These are phyloP conservation scores for Australoheros facetus DNA, from an alignment of 2,797 vertebrate genomes.

Conservation along the genomic window DNA sequence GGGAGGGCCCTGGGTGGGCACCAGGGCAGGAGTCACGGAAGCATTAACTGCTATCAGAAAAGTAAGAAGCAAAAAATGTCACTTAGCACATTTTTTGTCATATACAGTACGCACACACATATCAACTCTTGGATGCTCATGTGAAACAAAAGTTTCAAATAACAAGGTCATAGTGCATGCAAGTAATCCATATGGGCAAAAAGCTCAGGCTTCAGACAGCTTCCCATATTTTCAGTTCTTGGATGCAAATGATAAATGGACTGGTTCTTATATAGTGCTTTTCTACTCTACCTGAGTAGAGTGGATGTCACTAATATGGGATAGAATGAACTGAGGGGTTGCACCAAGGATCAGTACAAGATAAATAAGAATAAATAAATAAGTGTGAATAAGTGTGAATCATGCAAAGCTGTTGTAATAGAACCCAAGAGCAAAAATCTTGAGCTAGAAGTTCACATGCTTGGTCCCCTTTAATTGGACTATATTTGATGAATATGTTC, in stretches of 20 bases:
- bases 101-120: not conserved
- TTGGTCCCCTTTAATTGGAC: not conserved
- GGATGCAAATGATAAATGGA: not conserved
- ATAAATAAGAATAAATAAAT: not conserved
- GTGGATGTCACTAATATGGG: not conserved
- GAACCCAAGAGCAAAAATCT: too few relatives aligned
- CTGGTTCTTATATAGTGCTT: too few relatives aligned
- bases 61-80: not conserved
- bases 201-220: not conserved
- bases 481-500: not conserved
- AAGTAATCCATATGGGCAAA: not conserved
- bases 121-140: not conserved
- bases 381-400: not conserved
- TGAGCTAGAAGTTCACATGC: too few relatives aligned
- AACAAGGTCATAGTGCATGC: too few relatives aligned
- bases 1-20: conserved; percentile 51
- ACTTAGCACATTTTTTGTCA: not conserved
- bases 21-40: conserved; percentile 47
- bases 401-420: not conserved
- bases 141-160: not conserved
- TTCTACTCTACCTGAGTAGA: too few relatives aligned
- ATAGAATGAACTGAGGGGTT: not conserved
- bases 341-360: not conserved
- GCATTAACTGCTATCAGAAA: conserved; percentile 56
- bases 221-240: not conserved